Evolutionary conservation across 2,113 vertebrate genomes (phyloP).

Genomic region (Aptenodytes patagonicus): DNA sequence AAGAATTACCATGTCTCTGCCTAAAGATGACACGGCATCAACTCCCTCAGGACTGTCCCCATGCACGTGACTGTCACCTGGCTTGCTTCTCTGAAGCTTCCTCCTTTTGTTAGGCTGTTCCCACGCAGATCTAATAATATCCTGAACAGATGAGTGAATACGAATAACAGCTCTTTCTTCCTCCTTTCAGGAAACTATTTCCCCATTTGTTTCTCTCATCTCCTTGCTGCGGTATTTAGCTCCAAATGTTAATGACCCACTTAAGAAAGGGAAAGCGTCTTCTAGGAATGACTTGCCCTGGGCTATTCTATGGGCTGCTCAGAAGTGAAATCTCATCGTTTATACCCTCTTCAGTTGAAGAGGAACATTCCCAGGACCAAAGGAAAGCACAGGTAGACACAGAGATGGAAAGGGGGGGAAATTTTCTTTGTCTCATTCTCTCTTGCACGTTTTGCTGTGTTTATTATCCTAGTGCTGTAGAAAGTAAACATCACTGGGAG

Average conservation of each 20-base stretch:
- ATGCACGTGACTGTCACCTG: slow-evolving; percentile 2
- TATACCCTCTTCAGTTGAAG: not conserved
- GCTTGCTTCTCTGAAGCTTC: not conserved
- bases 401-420: not conserved
- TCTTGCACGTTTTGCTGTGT: not conserved
- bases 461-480: not conserved
- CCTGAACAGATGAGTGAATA: slow-evolving; percentile 3
- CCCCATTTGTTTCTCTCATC: not conserved
- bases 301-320: not conserved
- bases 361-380: not conserved
- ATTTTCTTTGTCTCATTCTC: not conserved
- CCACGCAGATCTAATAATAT: slow-evolving; percentile 47
- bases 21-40: not conserved
- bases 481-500: not conserved
- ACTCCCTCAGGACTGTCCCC: not conserved
- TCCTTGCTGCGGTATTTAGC: not conserved
- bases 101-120: slow-evolving; percentile 31
- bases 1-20: not conserved
- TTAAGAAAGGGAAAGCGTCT: not conserved
- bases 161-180: not conserved
- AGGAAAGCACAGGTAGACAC: not conserved
- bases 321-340: not conserved
- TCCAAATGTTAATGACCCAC: not conserved
- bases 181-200: slow-evolving; percentile 32
- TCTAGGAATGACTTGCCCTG: not conserved